phyloP scores from a whole-genome alignment of 2,113 vertebrate species.

The Amphiprion ocellaris region DNA sequence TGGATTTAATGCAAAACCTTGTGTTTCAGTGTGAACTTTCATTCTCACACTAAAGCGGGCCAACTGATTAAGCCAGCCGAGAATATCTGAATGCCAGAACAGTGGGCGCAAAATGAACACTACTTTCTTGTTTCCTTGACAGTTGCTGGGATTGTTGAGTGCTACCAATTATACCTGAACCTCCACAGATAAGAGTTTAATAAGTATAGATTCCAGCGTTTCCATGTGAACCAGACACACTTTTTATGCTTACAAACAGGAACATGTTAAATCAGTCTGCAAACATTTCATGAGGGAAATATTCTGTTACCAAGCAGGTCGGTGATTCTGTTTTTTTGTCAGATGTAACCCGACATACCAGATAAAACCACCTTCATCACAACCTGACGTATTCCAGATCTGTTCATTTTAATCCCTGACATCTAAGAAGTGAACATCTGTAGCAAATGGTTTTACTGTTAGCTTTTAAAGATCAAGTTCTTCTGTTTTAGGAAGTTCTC shows the following conservation, averaged over 20 bases:
- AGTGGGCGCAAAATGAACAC: conserved; percentile 45
- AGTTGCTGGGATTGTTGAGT: conserved; percentile 52
- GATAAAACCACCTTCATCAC: not conserved
- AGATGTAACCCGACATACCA: not conserved
- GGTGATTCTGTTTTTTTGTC: not conserved
- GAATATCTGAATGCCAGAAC: conserved; percentile 53
- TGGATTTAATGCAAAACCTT: conserved; percentile 74
- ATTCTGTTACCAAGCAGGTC: not conserved
- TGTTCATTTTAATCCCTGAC: too few relatives aligned
- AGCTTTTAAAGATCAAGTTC: too few relatives aligned
- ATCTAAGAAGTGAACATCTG: too few relatives aligned
- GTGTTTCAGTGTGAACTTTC: conserved; percentile 65
- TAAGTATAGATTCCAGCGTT: conserved; percentile 14
- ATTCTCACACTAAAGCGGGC: conserved; percentile 75
- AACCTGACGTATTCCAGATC: too few relatives aligned
- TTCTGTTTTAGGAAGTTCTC: too few relatives aligned
- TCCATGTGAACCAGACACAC: conserved; percentile 47
- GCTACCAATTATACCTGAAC: conserved; percentile 45
- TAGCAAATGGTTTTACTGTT: too few relatives aligned
- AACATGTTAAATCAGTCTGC: conserved; percentile 13
- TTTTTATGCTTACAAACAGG: conserved; percentile 30
- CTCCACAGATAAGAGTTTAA: conserved; percentile 31
- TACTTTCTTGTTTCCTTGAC: conserved; percentile 66
- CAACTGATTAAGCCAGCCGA: conserved; percentile 56
- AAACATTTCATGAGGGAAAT: not conserved